Conservation (phyloP, 1,140 invertebrate species). For the Hycleus phaleratus region DNA sequence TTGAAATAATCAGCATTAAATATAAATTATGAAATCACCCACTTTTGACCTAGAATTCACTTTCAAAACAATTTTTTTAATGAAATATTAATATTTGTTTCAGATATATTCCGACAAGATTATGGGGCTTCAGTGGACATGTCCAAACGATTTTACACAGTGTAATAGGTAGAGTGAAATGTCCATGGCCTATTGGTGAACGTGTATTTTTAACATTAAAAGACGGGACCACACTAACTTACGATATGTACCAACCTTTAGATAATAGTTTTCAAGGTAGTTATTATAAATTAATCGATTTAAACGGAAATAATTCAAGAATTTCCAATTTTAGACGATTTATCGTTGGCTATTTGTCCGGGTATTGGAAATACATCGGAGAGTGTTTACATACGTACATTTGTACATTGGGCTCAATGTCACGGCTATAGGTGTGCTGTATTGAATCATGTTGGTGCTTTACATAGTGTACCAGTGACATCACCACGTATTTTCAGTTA, state of each 20-base stretch:
- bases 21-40: no score
- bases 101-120: constrained; percentile 80
- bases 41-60: no score
- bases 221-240: constrained; percentile 84
- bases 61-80: no score
- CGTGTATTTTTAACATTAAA: constrained; percentile 61
- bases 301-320: background rate
- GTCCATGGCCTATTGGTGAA: constrained; percentile 78
- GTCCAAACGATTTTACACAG: constrained; percentile 88
- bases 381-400: constrained; percentile 86
- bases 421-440: constrained; percentile 86
- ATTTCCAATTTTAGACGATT: constrained; percentile 57
- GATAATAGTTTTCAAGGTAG: constrained; percentile 57
- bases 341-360: constrained; percentile 82
- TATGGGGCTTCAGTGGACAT: constrained; percentile 93
- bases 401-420: constrained; percentile 81
- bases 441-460: constrained; percentile 89
- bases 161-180: constrained; percentile 75
- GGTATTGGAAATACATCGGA: constrained; percentile 91
- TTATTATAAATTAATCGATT: constrained; percentile 1
- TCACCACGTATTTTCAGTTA: constrained; percentile 84
- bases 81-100: constrained; percentile 31
- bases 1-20: no score
- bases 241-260: constrained; percentile 82
- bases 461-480: constrained; percentile 75